Base-by-base conservation (phyloP, 53 echinoderm and acorn worm genomes). In the Holothuria leucospilota region DNA sequence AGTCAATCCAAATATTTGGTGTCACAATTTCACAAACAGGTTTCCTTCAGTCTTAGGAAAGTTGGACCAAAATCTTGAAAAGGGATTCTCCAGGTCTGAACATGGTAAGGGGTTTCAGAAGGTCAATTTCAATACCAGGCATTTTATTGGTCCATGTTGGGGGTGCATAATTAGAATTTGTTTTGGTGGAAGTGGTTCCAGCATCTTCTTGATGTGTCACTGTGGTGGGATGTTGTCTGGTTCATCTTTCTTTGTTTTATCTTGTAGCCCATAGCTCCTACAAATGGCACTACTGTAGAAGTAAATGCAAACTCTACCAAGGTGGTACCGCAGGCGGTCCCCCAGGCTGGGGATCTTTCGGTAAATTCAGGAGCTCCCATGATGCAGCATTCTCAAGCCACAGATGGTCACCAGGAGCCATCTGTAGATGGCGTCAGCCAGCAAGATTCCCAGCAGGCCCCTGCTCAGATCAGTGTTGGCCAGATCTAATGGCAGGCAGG, bases 291-390 rank as follows among this genome's bases (percentile, higher is more conserved):
- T 49, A 75, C 49, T 13, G 27, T 49, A 20, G 75, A 75, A 49
- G 75, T 75, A 23, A 75, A 75, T 49, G 75, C 75, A 20, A 75
- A 75, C 39, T 49, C 75, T 49, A 75, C 75, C 51, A 75, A 75
- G 28, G 27, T n/a, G 21, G 75, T 75, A 23, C 25, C 75, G 2
- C 56, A 56, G 18, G 56, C 56, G 16, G 56, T 56, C 49, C 75
- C 75, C 20, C 75, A 49, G 7, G 51, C 75, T 49, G 75, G 27
- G 20, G 75, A 75, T 49, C 75, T 51, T 75, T 75, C 75, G n/a
- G 20, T 75, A 49, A 75, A 75, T 75, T 75, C 75, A 75, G 75
- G 75, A 20, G 51, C 49, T 75, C 75, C 75, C 75, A 25, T 42
- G 7, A 52, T 75, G 75, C 75, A 75, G 24, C 75, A 49, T 49